Conservation (phyloP, 92 coral and sea anemone genomes). For the Zoanthus gigantus region DNA sequence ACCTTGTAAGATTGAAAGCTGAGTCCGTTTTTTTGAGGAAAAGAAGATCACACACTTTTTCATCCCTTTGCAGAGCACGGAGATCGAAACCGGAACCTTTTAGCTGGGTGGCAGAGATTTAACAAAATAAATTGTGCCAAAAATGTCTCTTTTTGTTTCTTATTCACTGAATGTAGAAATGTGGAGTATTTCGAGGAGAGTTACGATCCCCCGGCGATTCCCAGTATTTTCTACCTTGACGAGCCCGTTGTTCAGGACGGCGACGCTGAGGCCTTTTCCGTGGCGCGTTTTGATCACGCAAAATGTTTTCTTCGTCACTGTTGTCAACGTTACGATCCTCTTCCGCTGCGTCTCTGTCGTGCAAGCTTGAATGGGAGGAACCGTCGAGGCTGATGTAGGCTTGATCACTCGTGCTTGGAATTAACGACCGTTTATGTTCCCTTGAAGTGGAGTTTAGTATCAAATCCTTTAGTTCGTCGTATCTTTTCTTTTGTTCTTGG, state of each 20-base stretch:
- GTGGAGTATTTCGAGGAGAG: constrained; percentile 72
- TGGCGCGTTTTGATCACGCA: constrained; percentile 29
- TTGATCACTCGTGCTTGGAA: constrained; percentile 63
- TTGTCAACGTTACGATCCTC: background rate
- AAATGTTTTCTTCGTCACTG: constrained; percentile 48
- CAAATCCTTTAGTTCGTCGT: constrained; percentile 75
- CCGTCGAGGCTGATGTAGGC: constrained; percentile 71
- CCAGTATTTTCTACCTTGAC: constrained; percentile 39
- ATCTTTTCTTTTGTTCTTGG: constrained; percentile 78
- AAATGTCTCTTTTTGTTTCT: background rate
- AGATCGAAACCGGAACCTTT: no score
- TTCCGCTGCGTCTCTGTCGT: constrained; percentile 38
- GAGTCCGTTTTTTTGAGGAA: no score
- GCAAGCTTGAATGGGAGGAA: constrained; percentile 62
- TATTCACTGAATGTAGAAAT: constrained; percentile 73
- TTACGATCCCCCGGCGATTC: constrained; percentile 31
- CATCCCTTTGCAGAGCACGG: no score
- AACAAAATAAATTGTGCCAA: no score
- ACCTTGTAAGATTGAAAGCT: no score
- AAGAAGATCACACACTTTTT: no score
- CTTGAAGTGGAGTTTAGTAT: constrained; percentile 8
- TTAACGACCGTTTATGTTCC: constrained; percentile 29
- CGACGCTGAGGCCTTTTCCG: constrained; percentile 47
- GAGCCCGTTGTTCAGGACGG: constrained; percentile 35
- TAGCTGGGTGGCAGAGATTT: no score